Evolutionary conservation across 2,888 invertebrate species (phyloP).

Genomic region (Oxycera nigricornis): DNA sequence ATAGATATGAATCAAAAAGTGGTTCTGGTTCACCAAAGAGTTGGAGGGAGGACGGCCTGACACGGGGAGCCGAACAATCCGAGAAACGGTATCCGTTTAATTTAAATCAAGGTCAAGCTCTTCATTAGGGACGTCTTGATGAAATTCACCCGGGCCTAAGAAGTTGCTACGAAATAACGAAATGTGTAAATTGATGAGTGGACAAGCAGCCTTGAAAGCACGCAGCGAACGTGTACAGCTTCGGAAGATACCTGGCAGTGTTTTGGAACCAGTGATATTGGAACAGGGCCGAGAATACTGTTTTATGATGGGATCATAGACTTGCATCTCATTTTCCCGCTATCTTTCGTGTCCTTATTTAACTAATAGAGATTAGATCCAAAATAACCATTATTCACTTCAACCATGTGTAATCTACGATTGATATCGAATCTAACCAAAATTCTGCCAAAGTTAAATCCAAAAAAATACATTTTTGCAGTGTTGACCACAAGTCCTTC

Average conservation of each 20-base stretch:
- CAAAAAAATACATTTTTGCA: no score
- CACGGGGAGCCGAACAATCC: slow-evolving; percentile 21
- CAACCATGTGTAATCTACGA: no score
- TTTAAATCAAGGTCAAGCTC: slow-evolving; percentile 48
- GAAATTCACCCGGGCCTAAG: slow-evolving; percentile 25
- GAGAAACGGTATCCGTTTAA: slow-evolving; percentile 42
- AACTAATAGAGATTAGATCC: no score
- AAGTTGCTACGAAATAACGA: slow-evolving; percentile 30
- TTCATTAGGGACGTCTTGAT: slow-evolving; percentile 44
- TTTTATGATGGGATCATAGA: no score
- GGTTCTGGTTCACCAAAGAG: slow-evolving; percentile 2
- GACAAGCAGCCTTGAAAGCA: slow-evolving; percentile 10
- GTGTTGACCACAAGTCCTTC: not conserved
- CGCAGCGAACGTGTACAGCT: not conserved
- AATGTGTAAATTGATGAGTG: slow-evolving; percentile 15
- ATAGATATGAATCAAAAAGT: slow-evolving; percentile 44
- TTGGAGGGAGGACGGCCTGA: slow-evolving; percentile 20
- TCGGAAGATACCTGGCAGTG: not conserved
- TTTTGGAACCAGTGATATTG: not conserved
- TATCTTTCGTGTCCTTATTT: no score
- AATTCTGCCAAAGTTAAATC: no score
- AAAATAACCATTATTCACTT: no score
- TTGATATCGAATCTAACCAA: no score
- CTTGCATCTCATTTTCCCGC: no score
- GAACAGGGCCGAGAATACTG: no score